Base-by-base conservation (phyloP, 92 coral and sea anemone species). In the Porites rus region DNA sequence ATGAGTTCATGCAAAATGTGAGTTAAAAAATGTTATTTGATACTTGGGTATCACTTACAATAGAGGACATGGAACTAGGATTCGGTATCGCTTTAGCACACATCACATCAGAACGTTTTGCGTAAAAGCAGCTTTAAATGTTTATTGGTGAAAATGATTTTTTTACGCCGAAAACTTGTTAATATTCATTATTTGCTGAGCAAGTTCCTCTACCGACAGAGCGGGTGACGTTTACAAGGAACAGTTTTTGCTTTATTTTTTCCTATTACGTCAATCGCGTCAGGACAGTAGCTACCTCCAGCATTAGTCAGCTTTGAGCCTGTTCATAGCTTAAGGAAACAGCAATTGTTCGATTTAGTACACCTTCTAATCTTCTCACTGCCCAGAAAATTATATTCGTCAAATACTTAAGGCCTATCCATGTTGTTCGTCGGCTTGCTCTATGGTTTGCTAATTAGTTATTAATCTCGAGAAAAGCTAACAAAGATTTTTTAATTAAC, bases 401-500 rank as follows among this genome's bases (percentile, higher is more conserved):
- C 76, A 88, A 88, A 88, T 82, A 81, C 86, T 87, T 81, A 84
- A 82, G 89, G 90, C 84, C 90, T 62, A 80, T 81, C 65, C 78
- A 77, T 81, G 96, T 85, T 94, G 93, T 77, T 82, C 74, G 91
- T 92, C 92, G 98, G 95, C 93, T 92, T 90, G 96, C 90, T 91
- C 95, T 89, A 86, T 92, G 94, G 94, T 88, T 85, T 92, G 97
- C 87, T 95, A 97, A 97, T 97, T 91, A 97, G 94, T 88, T 92
- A 88, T 94, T 96, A 95, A 97, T 89, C 98, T 93, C 65, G 96
- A 77, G 94, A 90, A 94, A 92, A 94, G 94, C 95, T 90, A 93
- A 94, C 98, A 94, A 88, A 94, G 96, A 94, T 94, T 94, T 93
- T 94, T 94, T 94, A 92, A 94, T 94, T 94, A 94, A 84, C 91